Evolutionary conservation across 2,113 vertebrate species (phyloP), one percentile per base, ranked within the genome.

Genomic region (Mus spicilegus): DNA sequence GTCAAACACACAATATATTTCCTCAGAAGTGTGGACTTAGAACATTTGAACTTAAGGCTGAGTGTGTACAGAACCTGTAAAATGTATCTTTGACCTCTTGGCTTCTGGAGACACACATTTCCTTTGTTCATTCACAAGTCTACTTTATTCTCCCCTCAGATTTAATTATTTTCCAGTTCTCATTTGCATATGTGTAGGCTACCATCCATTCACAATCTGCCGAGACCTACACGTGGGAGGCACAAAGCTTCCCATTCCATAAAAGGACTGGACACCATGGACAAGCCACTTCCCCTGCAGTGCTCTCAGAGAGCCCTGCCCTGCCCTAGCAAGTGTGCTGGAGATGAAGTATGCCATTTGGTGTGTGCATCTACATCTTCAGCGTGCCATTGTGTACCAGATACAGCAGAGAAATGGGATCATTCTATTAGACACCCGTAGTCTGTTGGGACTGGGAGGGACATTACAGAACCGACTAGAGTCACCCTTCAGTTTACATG

Each of bases 111-210:
- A 85, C 93, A 95, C 81, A 95, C 58, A 95, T 69, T 95, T 94
- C 67, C 86, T 96, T 96, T 97, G 97, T 97, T 96, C 90, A 96
- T 91, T 98, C 86, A 96, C 90, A 92, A 95, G 92, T 96, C 95
- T 85, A 93, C 93, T 97, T 90, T 90, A 72, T 95, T 97, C 94
- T 94, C 93, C 95, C 94, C 97, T 97, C 95, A 70, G 88, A 92
- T 97, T 96, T 95, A 91, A 97, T 97, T 97, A 95, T 94, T 86
- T 92, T 80, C 77, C 81, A 58, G 49, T 78, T 95, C 96, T 97
- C 96, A 95, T 95, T 96, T 95, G 96, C 56, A 7, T 95, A 89
- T 92, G 92, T 97, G 96, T 97, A 94, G 96, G 96, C 95, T 94
- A 94, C 96, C 96, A 97, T 94, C 96, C 96, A 97, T 91, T 97